Conservation (phyloP, 2,113 vertebrate species). For the Myotis yumanensis region DNA sequence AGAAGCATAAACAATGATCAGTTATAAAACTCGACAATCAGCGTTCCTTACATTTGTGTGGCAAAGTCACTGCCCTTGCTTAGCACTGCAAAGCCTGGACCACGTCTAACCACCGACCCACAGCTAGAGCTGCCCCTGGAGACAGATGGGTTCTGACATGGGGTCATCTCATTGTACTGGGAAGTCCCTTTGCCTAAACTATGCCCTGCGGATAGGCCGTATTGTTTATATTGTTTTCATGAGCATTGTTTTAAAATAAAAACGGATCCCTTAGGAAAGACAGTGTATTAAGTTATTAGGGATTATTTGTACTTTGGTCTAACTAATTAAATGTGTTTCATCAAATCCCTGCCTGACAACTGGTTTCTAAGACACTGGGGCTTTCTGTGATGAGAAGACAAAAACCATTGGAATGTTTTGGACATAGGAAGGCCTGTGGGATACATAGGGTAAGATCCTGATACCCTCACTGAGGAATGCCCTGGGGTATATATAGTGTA, state of each 20-base stretch:
- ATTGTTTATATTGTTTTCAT: neutral
- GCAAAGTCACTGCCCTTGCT: neutral
- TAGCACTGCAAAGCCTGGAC: neutral
- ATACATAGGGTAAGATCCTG: neutral
- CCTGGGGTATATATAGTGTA: neutral
- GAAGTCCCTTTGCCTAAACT: neutral
- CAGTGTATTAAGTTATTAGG: neutral
- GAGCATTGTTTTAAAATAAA: conserved; percentile 36
- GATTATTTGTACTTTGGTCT: neutral
- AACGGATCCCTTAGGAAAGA: conserved; percentile 5
- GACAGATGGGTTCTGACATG: neutral
- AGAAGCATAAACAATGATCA: neutral
- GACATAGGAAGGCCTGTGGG: neutral
- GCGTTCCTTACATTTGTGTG: neutral
- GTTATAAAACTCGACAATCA: neutral
- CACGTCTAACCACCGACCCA: neutral
- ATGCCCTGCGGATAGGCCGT: neutral
- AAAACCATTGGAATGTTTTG: neutral
- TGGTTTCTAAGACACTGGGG: neutral
- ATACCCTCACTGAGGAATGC: neutral
- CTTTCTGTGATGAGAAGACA: neutral
- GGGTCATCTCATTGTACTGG: neutral
- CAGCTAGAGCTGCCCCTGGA: neutral
- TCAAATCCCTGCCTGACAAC: neutral
- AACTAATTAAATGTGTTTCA: conserved; percentile 30